phyloP scores from a whole-genome alignment of 1,140 invertebrate genomes.

The Aplysia californica region DNA sequence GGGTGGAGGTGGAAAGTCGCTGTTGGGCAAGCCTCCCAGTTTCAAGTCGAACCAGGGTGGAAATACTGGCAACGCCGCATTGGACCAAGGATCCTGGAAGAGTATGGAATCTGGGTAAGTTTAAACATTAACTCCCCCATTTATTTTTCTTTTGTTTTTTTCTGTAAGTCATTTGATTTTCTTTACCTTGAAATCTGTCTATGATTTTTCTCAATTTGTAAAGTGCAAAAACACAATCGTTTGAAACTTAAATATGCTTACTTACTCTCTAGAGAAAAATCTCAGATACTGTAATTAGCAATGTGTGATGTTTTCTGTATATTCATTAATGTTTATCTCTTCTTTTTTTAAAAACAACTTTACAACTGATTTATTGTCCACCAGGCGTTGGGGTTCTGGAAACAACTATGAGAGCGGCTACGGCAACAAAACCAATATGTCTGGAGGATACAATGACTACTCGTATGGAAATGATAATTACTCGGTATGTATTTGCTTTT shows the following conservation, averaged over 20 bases:
- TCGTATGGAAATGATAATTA: conserved; percentile 7
- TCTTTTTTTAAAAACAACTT: no score
- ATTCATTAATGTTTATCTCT: not conserved
- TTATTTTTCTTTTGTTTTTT: conserved; percentile 1
- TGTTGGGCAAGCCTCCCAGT: conserved; percentile 12
- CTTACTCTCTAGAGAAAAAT: not conserved
- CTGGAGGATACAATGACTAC: conserved; percentile 12
- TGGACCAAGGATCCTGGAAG: conserved; percentile 10
- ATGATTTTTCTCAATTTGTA: no score
- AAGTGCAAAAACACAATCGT: no score
- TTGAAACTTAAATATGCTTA: no score
- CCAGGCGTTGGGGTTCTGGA: conserved; percentile 22
- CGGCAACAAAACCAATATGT: not conserved
- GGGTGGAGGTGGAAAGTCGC: not conserved
- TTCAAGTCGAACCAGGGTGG: not conserved
- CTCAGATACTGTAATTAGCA: not conserved
- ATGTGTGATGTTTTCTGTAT: not conserved
- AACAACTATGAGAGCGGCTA: conserved; percentile 25
- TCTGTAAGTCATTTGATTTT: not conserved
- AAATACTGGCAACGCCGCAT: not conserved
- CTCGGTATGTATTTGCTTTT: not conserved
- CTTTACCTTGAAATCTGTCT: not conserved
- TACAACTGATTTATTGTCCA: no score
- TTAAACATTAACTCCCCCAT: not conserved
- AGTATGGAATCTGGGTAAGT: not conserved